Base-by-base conservation (phyloP, 2,113 vertebrate species). In the Felis catus region DNA sequence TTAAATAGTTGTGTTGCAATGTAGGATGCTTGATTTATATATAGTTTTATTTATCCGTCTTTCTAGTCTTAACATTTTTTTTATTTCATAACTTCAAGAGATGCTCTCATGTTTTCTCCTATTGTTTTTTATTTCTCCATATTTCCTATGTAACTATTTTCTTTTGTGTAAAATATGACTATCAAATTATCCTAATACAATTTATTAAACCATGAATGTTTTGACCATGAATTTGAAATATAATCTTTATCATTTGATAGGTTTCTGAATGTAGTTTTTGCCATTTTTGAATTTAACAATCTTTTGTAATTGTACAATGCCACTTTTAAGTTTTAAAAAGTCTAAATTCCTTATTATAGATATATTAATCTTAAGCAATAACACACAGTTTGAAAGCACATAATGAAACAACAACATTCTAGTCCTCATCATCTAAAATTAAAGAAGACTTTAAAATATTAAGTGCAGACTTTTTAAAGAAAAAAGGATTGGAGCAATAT, bases 251-350 rank as follows among this genome's bases (percentile, higher is more conserved):
- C 16, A 83, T 74, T 53, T 61, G 90, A 23, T 66, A 45, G 25
- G 51, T 95, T 95, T 84, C 70, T 95, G 31, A 93, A 65, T 85
- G 11, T 83, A 71, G 29, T 39, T 79, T 83, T 85, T 95, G 1
- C 71, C 71, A 12, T 27, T 95, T 96, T 95, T 45, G 0, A 2
- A 45, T 70, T 81, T 68, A 80, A 39, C 25, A 87, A 33, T 51
- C 36, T 65, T 1, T 82, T 81, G 16, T 4, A 39, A 41, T 65
- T 83, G 45, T 61, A 70, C 5, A 96, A 51, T 82, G 23, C 15
- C 36, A 65, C 74, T 91, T 91, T 91, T 81, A 80, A 80, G 14
- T 82, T 91, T 76, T 36, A 83, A 78, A 92, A 78, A 23, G 0
- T 33, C 68, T 89, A 63, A 94, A 25, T 76, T 86, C 18, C 8